These are phyloP conservation scores for Pagrus major DNA, from an alignment of 2,113 vertebrate genomes.

Conservation along the genomic window DNA sequence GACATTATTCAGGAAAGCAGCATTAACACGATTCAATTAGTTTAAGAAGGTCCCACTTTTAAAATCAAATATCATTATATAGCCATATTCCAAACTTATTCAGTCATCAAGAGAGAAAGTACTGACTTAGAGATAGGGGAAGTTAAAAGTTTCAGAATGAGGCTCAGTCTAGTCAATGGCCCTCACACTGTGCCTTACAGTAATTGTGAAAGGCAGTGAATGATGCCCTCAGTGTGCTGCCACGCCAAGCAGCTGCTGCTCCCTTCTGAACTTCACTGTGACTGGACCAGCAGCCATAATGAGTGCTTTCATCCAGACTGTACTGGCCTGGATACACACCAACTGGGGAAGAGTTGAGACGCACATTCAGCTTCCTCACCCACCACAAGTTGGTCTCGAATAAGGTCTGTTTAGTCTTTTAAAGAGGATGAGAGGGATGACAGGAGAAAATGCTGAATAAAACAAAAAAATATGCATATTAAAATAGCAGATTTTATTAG, in stretches of 20 bases:
- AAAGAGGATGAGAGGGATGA: neutral
- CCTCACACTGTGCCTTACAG: neutral
- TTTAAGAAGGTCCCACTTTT: neutral
- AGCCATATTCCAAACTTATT: neutral
- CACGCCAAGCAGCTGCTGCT: slow-evolving; percentile 45
- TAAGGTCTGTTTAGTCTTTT: neutral
- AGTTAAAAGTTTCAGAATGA: neutral
- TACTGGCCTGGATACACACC: slow-evolving; percentile 42
- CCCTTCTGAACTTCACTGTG: slow-evolving; percentile 14
- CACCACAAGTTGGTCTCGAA: neutral
- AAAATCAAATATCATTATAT: neutral
- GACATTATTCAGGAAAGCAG: neutral
- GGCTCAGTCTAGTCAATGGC: neutral
- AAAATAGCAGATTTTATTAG: neutral
- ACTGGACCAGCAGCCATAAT: slow-evolving; percentile 37
- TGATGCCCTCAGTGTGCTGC: slow-evolving; percentile 24
- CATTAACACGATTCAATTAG: neutral
- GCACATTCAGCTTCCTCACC: neutral
- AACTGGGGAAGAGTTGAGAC: slow-evolving; percentile 79
- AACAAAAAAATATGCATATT: neutral
- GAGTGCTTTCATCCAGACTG: slow-evolving; percentile 43
- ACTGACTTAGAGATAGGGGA: neutral
- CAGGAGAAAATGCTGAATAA: neutral
- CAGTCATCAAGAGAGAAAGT: neutral
- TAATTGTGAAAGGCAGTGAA: slow-evolving; percentile 25